These are phyloP conservation scores for Taurulus bubalis DNA, from an alignment of 2,113 vertebrate species.

Conservation along the genomic window DNA sequence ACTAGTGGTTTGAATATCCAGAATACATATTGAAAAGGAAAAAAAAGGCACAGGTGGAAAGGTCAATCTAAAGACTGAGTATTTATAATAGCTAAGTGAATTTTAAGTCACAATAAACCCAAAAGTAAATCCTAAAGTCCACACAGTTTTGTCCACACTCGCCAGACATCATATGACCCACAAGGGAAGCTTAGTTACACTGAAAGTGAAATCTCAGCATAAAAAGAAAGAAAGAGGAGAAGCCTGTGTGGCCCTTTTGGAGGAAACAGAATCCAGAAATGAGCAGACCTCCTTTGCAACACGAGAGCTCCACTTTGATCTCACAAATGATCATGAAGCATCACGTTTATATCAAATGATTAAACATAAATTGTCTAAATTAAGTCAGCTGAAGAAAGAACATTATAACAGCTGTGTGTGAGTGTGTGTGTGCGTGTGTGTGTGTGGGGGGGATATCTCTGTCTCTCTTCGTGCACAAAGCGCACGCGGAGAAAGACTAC, in stretches of 20 bases:
- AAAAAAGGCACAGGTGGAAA: background rate
- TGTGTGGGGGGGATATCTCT: background rate
- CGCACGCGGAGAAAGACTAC: background rate
- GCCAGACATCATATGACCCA: slow-evolving; percentile 39
- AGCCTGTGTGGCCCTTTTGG: too few relatives aligned
- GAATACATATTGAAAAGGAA: background rate
- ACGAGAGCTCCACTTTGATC: background rate
- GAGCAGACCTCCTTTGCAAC: background rate
- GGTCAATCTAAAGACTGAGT: background rate
- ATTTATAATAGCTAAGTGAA: background rate
- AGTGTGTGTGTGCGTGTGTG: too few relatives aligned
- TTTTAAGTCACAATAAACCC: background rate
- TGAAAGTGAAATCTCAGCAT: slow-evolving; percentile 22
- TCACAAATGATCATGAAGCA: background rate
- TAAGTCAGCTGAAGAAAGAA: background rate
- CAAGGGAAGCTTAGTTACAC: background rate
- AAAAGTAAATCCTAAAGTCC: background rate
- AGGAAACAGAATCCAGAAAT: slow-evolving; percentile 22
- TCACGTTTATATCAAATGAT: background rate
- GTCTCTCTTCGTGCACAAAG: background rate
- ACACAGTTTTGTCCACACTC: background rate
- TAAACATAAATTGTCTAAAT: too few relatives aligned
- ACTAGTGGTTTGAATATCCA: background rate
- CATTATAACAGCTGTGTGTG: background rate
- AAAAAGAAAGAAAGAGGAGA: background rate